These are phyloP conservation scores for Steatornis caripensis DNA, from an alignment of 2,113 vertebrate genomes.

Conservation along the genomic window DNA sequence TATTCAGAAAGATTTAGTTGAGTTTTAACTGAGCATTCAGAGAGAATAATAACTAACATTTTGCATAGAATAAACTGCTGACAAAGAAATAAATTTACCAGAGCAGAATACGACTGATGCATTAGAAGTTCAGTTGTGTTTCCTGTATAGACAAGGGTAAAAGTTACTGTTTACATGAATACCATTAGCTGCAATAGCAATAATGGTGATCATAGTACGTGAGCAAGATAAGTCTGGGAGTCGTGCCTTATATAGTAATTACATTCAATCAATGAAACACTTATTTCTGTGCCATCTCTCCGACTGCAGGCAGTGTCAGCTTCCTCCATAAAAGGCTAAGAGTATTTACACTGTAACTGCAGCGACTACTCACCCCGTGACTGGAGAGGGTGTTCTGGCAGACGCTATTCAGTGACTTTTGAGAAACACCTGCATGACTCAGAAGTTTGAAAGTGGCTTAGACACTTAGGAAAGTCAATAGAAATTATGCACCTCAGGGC, in stretches of 20 bases:
- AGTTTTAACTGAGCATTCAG: background rate
- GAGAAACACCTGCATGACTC: constrained; percentile 46
- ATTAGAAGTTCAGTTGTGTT: background rate
- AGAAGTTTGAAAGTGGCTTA: constrained; percentile 61
- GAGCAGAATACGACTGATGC: background rate
- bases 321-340: constrained; percentile 1
- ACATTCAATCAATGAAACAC: constrained; percentile 10
- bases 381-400: background rate
- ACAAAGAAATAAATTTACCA: background rate
- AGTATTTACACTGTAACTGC: background rate
- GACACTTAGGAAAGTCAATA: constrained; percentile 60
- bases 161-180: background rate
- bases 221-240: background rate
- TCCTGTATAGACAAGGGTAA: background rate
- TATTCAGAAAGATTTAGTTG: background rate
- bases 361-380: background rate
- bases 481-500: constrained; percentile 61
- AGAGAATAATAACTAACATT: background rate
- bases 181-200: background rate
- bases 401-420: constrained; percentile 34
- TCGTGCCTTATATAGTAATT: background rate
- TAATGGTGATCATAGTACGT: background rate
- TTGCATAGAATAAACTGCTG: background rate
- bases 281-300: constrained; percentile 29
- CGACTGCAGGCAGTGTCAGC: background rate